A percentile compares a stretch with the other conserved stretches of the same genome.
phyloP scores from a whole-genome alignment of 2,888 invertebrate genomes.

The Molorchus minor region DNA sequence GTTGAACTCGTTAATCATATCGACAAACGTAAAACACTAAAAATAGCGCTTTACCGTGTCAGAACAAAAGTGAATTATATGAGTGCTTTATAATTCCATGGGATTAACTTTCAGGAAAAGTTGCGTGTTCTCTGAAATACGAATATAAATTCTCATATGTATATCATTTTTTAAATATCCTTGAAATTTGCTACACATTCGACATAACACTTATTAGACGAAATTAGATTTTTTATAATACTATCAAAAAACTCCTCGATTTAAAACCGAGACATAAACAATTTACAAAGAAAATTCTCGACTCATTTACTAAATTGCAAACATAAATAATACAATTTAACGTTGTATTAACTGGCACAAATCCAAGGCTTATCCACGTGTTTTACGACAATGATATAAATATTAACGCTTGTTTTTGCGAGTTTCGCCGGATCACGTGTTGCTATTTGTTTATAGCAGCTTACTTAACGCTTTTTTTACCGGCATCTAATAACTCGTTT shows the following conservation, averaged over 20 bases:
- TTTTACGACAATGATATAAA: slow-evolving; percentile 20
- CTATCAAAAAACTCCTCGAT: neutral
- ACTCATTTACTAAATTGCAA: slow-evolving; percentile 4
- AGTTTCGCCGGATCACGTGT: slow-evolving; percentile 6
- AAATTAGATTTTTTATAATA: neutral
- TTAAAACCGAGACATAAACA: neutral
- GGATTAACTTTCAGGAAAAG: too few relatives aligned
- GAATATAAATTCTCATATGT: neutral
- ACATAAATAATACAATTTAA: slow-evolving; percentile 20
- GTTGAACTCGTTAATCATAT: too few relatives aligned
- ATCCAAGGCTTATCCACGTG: slow-evolving; percentile 24
- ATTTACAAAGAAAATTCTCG: neutral
- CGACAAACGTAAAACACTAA: too few relatives aligned
- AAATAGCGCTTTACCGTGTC: too few relatives aligned
- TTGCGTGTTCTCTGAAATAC: too few relatives aligned
- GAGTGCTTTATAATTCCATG: too few relatives aligned
- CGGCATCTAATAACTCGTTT: neutral
- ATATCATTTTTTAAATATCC: neutral
- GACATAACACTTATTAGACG: neutral
- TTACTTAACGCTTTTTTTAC: slow-evolving; percentile 6
- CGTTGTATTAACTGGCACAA: slow-evolving; percentile 24
- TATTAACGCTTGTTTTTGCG: slow-evolving; percentile 25
- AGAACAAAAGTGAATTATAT: too few relatives aligned
- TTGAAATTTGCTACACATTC: neutral
- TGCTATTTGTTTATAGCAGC: neutral